phyloP scores from a whole-genome alignment of 2,113 vertebrate species.

The Callocephalon fimbriatum region DNA sequence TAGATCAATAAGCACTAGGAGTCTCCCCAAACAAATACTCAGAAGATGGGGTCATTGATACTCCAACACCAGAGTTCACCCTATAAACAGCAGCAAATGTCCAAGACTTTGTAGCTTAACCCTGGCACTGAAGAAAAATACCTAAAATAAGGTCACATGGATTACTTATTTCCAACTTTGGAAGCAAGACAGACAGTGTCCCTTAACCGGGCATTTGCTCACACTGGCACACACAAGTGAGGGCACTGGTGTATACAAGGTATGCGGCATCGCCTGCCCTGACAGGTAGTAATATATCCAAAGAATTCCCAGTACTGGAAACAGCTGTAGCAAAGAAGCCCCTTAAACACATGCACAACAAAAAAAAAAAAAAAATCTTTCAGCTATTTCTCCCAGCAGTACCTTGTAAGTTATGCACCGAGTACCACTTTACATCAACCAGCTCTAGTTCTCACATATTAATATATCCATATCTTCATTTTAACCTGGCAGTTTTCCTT shows the following conservation, averaged over 20 bases:
- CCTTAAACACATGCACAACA: not conserved
- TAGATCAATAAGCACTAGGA: not conserved
- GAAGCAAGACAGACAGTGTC: not conserved
- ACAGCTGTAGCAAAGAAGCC: not conserved
- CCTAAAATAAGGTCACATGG: not conserved
- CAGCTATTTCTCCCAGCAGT: not conserved
- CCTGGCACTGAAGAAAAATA: not conserved
- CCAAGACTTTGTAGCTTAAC: not conserved
- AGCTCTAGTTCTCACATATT: not conserved
- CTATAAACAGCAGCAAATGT: not conserved
- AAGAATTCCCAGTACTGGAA: not conserved
- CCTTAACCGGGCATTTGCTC: not conserved
- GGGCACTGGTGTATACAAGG: not conserved
- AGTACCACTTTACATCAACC: not conserved
- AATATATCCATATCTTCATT: not conserved
- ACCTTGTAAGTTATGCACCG: not conserved
- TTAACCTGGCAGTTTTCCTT: not conserved
- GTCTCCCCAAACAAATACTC: not conserved
- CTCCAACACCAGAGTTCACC: not conserved
- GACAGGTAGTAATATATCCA: accelerated
- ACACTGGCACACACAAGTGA: not conserved
- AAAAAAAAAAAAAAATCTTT: not conserved
- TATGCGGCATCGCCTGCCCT: not conserved
- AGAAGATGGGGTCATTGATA: not conserved
- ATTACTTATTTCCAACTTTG: not conserved